Conservation (phyloP, 2,888 invertebrate species). For the Drosophila nigricruria region DNA sequence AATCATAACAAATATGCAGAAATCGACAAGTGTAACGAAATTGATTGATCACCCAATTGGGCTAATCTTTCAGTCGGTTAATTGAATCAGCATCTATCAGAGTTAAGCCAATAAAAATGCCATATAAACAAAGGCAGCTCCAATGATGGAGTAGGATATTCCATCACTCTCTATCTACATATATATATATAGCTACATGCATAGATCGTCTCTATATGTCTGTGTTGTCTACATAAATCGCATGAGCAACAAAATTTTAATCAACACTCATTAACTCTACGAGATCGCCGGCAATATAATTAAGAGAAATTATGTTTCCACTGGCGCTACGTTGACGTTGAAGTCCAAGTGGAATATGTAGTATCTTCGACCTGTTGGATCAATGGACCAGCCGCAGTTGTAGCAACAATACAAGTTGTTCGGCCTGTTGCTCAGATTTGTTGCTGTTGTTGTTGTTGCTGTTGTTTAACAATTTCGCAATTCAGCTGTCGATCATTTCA, state of each 20-base stretch:
- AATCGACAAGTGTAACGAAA: slow-evolving; percentile 43
- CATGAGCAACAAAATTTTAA: slow-evolving; percentile 64
- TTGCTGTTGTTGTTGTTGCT: slow-evolving; percentile 64
- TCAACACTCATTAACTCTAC: slow-evolving; percentile 80
- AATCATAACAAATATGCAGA: slow-evolving; percentile 18
- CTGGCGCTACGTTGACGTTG: slow-evolving; percentile 66
- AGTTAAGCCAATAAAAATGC: slow-evolving; percentile 29
- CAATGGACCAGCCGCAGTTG: slow-evolving; percentile 55
- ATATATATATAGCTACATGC: slow-evolving; percentile 6
- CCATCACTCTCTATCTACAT: slow-evolving; percentile 28
- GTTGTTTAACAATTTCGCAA: slow-evolving; percentile 79
- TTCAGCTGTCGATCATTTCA: slow-evolving; percentile 84
- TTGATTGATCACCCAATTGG: slow-evolving; percentile 65
- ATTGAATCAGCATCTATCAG: slow-evolving; percentile 48
- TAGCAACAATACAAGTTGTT: slow-evolving; percentile 27
- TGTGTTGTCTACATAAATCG: slow-evolving; percentile 73
- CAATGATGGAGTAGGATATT: slow-evolving; percentile 67
- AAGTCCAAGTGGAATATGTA: slow-evolving; percentile 35
- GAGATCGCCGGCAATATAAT: slow-evolving; percentile 79
- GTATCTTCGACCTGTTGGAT: slow-evolving; percentile 73
- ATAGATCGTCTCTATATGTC: slow-evolving; percentile 17
- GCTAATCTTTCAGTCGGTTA: slow-evolving; percentile 52
- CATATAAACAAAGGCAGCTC: slow-evolving; percentile 44
- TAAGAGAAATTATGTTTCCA: slow-evolving; percentile 83
- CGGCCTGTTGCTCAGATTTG: slow-evolving; percentile 47